Evolutionary conservation across 2,113 vertebrate species (phyloP).

Genomic region (Saguinus imperator): DNA sequence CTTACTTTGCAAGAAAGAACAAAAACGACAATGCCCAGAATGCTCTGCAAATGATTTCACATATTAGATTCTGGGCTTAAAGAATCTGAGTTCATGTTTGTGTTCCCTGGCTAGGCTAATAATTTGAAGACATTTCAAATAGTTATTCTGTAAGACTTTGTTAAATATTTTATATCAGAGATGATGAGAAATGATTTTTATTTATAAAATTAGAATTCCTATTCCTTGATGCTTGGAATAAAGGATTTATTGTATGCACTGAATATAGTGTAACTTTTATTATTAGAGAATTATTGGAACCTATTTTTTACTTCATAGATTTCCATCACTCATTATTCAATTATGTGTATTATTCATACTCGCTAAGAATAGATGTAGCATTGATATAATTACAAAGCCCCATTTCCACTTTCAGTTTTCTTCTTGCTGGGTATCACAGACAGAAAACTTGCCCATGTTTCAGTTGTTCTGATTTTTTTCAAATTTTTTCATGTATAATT

Average conservation of each 20-base stretch:
- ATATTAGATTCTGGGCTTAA: background rate
- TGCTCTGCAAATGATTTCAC: background rate
- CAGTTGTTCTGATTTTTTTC: background rate
- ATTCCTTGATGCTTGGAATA: background rate
- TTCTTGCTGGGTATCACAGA: background rate
- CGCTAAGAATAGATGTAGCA: background rate
- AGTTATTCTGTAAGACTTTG: background rate
- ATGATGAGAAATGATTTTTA: background rate
- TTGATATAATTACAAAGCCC: background rate
- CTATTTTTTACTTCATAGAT: background rate
- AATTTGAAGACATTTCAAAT: background rate
- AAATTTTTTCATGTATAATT: background rate
- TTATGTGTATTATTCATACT: background rate
- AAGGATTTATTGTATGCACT: background rate
- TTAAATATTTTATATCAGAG: background rate
- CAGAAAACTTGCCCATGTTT: background rate
- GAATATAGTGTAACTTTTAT: background rate
- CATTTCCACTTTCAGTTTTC: background rate
- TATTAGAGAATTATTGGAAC: background rate
- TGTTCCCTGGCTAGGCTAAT: background rate
- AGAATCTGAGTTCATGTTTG: background rate
- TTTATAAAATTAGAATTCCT: background rate
- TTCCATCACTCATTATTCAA: background rate
- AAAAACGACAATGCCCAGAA: background rate
- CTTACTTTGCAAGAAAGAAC: background rate